Evolutionary conservation across 1,140 invertebrate species (phyloP), one percentile per base, ranked within the genome.

Genomic region (Caenorhabditis latens): DNA sequence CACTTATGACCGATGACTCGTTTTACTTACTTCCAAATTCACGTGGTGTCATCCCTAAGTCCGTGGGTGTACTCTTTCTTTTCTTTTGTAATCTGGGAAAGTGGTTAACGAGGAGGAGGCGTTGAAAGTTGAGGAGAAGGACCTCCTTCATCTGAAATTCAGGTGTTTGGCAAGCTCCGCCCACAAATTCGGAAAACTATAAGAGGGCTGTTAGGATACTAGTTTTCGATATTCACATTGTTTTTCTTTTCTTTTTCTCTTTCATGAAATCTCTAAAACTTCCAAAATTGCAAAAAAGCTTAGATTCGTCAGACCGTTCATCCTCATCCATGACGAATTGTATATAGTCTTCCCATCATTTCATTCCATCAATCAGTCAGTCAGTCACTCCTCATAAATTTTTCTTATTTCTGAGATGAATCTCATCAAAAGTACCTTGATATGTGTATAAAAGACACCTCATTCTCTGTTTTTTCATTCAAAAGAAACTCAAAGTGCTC

Each of bases 81-180:
- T 40, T 32, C 32, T 71, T 43, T 71, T 43, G 65, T 71, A 71
- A 71, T 71, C 65, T 71, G 65, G 65, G 65, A 71, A 71, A 71
- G 65, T 71, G 65, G 57, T 21, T 53, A 16, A 53, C 50, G 16
- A 61, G 57, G 9, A 61, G 58, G 58, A 61, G 58, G 58, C 58
- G 58, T 61, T 53, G 50, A 11, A 11, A 53, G 32, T 32, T 1
- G 32, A 32, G 61, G 7, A n/a, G 61, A 11, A 46, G 19, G 43
- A 71, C 14, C 65, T 16, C 65, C 42, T 21, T 71, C 65, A 71
- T 71, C 65, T 71, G 65, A 42, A 71, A 71, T 71, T 48, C 65
- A 71, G 65, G 65, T 71, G 65, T 71, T 71, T 43, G 65, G 65
- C 16, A 71, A 71, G 65, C 65, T 43, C 65, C 65, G 21, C 65